Conservation (phyloP, 1,140 invertebrate genomes). For the Sesamia nonagrioides region DNA sequence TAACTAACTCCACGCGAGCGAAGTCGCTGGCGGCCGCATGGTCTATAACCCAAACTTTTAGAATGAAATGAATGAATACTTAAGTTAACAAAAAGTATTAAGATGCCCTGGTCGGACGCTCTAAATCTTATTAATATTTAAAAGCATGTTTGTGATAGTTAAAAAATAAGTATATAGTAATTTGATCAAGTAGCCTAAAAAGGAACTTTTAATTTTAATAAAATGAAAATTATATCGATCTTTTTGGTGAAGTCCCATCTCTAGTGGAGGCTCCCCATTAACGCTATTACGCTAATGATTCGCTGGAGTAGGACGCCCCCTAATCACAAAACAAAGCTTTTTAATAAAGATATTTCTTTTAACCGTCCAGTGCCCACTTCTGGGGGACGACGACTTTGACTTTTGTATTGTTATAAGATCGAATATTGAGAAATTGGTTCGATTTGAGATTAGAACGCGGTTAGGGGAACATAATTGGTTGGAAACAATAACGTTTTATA, state of each 20-base stretch:
- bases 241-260: constrained; percentile 37
- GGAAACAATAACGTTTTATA: no score
- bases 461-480: neutral
- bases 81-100: no score
- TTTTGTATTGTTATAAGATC: constrained; percentile 4
- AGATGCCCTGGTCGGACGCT: no score
- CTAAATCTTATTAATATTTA: no score
- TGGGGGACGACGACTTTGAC: constrained; percentile 8
- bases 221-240: constrained; percentile 24
- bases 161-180: no score
- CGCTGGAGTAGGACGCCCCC: constrained; percentile 62
- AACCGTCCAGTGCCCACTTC: constrained; percentile 46
- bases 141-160: no score
- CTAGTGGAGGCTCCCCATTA: constrained; percentile 64
- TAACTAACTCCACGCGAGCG: no score
- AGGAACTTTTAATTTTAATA: neutral
- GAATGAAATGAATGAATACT: no score
- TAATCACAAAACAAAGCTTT: constrained; percentile 81
- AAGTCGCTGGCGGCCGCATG: no score
- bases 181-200: no score
- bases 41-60: no score
- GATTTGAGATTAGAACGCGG: no score
- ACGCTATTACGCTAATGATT: constrained; percentile 79
- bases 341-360: constrained; percentile 72
- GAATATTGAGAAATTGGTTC: neutral